A percentile compares a stretch with the other conserved stretches of the same genome.
These are phyloP conservation scores for Neolamprologus devosi DNA, from an alignment of 2,113 vertebrate species.

Conservation along the genomic window DNA sequence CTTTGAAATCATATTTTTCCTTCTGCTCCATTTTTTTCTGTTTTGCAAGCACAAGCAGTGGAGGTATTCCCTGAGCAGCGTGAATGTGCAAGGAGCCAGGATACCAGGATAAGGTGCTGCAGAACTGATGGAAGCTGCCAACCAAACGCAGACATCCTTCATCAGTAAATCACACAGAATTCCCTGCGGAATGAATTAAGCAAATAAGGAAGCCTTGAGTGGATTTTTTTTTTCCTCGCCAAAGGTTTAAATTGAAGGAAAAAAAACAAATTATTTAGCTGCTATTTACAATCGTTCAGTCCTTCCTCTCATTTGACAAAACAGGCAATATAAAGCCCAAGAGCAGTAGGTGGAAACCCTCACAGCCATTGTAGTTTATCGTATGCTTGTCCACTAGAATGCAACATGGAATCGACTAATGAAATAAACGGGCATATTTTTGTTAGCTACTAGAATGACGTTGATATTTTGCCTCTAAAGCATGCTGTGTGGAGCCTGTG, in stretches of 20 bases:
- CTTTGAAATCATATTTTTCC: slow-evolving; percentile 19
- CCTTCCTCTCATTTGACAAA: slow-evolving; percentile 39
- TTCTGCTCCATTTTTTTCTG: slow-evolving; percentile 31
- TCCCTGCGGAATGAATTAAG: slow-evolving; percentile 62
- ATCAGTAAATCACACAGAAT: slow-evolving; percentile 57
- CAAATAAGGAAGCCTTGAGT: slow-evolving; percentile 54
- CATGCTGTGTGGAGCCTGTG: slow-evolving; percentile 73
- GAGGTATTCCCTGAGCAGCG: slow-evolving; percentile 63
- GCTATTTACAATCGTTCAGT: slow-evolving; percentile 71
- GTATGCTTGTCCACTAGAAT: slow-evolving; percentile 51
- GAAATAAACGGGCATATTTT: slow-evolving; percentile 67
- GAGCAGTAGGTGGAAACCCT: slow-evolving; percentile 36
- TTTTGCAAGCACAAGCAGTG: slow-evolving; percentile 72
- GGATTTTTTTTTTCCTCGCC: slow-evolving; percentile 24
- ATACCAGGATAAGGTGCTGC: slow-evolving; percentile 42
- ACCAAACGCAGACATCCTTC: slow-evolving; percentile 60
- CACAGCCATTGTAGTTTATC: slow-evolving; percentile 60
- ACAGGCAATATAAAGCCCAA: slow-evolving; percentile 57
- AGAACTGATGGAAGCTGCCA: slow-evolving; percentile 45
- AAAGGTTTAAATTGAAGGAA: slow-evolving; percentile 65
- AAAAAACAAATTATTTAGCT: slow-evolving; percentile 74
- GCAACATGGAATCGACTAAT: slow-evolving; percentile 38
- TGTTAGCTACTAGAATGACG: slow-evolving; percentile 69
- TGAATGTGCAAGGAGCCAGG: slow-evolving; percentile 43
- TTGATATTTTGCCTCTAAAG: slow-evolving; percentile 70